These are phyloP conservation scores for Oncorhynchus keta DNA, from an alignment of 2,113 vertebrate species.

Conservation along the genomic window DNA sequence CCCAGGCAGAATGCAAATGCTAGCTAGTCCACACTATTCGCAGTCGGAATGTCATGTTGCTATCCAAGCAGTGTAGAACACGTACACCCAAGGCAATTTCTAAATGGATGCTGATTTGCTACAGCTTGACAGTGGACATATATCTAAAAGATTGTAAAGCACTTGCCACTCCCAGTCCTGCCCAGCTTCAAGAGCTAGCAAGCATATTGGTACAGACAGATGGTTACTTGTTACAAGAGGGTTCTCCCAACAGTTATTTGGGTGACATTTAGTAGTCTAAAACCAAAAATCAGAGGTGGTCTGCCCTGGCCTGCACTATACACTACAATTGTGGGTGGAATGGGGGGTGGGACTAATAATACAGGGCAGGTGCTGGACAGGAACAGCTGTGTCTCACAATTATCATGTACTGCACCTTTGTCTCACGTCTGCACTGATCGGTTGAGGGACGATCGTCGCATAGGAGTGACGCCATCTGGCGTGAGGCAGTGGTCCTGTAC, in stretches of 20 bases:
- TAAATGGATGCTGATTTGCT: too few relatives aligned
- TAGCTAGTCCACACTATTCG: background rate
- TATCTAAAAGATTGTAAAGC: background rate
- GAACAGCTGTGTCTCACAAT: conserved; percentile 57
- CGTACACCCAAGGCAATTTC: too few relatives aligned
- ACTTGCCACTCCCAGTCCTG: background rate
- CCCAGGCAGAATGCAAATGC: background rate
- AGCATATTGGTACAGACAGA: too few relatives aligned
- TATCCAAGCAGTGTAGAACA: too few relatives aligned
- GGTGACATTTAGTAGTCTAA: background rate
- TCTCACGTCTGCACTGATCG: too few relatives aligned
- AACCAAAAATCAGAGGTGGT: too few relatives aligned
- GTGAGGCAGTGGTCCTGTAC: conserved; percentile 8
- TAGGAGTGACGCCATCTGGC: too few relatives aligned
- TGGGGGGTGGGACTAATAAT: background rate
- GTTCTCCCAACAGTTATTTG: background rate
- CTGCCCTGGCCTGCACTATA: background rate
- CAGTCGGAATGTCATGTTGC: too few relatives aligned
- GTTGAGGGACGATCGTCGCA: too few relatives aligned
- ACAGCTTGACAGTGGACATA: background rate
- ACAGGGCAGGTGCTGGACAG: conserved; percentile 38
- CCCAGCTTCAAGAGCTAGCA: too few relatives aligned
- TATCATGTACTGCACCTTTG: conserved; percentile 7
- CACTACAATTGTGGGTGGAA: background rate
- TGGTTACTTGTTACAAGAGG: too few relatives aligned